These are phyloP conservation scores for Diprion similis DNA, from an alignment of 1,140 invertebrate species.

Conservation along the genomic window DNA sequence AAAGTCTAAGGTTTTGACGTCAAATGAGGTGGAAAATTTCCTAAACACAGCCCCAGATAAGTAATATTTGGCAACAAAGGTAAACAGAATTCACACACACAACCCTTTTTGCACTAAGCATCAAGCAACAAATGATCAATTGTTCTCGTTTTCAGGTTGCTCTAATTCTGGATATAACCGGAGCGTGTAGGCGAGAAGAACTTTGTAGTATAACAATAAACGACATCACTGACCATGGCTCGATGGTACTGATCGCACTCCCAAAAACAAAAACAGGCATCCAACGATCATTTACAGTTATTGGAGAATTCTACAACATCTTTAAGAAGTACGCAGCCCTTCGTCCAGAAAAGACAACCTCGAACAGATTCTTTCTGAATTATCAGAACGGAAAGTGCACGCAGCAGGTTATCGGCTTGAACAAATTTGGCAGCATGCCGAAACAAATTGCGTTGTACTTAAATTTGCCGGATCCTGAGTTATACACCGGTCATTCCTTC, in stretches of 20 bases:
- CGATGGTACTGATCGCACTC: conserved; percentile 8
- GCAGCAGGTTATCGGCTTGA: conserved; percentile 35
- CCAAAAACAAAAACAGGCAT: conserved; percentile 19
- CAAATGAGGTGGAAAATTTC: conserved; percentile 13
- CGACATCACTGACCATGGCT: conserved; percentile 7
- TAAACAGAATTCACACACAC: too few species aligned
- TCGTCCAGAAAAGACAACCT: not conserved
- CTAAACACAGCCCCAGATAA: conserved; percentile 17
- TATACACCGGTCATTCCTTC: conserved; percentile 40
- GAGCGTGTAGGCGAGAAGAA: conserved; percentile 16
- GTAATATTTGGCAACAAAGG: conserved; percentile 18
- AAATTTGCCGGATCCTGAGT: conserved; percentile 34
- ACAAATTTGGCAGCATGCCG: conserved; percentile 36
- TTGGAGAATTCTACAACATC: conserved; percentile 11
- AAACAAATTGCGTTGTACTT: conserved; percentile 41
- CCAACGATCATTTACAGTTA: conserved; percentile 15
- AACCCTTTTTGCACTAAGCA: too few species aligned
- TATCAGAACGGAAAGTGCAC: conserved; percentile 18
- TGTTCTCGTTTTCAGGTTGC: too few species aligned
- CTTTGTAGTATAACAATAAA: conserved; percentile 11
- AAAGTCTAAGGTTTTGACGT: conserved; percentile 18
- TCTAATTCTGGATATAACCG: conserved; percentile 16
- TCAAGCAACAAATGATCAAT: too few species aligned
- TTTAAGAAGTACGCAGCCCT: conserved; percentile 5
- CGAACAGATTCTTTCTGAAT: conserved; percentile 6